Conservation (phyloP, 2,113 vertebrate genomes). For the Eptesicus fuscus region DNA sequence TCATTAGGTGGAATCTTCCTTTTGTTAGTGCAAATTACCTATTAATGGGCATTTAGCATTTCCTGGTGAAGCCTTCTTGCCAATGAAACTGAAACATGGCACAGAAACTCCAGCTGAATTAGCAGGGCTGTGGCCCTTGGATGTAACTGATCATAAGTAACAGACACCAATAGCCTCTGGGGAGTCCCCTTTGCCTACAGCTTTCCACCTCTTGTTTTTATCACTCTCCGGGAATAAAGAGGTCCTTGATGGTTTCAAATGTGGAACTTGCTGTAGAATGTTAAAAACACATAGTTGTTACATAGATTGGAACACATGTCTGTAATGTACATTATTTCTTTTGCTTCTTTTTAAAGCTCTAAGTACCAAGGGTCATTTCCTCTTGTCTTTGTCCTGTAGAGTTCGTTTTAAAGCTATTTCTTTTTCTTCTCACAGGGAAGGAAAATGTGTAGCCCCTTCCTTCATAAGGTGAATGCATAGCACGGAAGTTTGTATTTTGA, state of each 20-base stretch:
- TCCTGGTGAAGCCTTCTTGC: conserved; percentile 40
- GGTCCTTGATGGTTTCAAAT: background rate
- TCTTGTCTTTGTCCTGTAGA: background rate
- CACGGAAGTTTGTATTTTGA: background rate
- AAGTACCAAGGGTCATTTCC: background rate
- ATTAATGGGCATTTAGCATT: conserved; percentile 50
- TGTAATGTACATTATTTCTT: background rate
- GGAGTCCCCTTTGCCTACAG: background rate
- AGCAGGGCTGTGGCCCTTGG: background rate
- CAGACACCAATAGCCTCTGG: background rate
- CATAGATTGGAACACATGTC: background rate
- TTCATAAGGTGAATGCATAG: background rate
- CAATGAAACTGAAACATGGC: background rate
- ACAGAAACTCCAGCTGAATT: background rate
- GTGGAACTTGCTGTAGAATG: background rate
- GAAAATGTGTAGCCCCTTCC: background rate
- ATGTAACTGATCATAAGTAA: background rate
- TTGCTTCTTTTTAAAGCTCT: background rate
- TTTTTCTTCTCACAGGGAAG: background rate
- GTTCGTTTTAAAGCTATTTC: background rate
- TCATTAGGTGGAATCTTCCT: conserved; percentile 67
- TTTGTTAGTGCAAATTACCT: conserved; percentile 65
- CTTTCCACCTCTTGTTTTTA: background rate
- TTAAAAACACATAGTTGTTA: background rate
- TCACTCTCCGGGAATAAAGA: background rate